Percentiles rank a stretch among this genome's conserved stretches.
Conservation (phyloP, 2,797 vertebrate species). For the Hippoglossus hippoglossus region DNA sequence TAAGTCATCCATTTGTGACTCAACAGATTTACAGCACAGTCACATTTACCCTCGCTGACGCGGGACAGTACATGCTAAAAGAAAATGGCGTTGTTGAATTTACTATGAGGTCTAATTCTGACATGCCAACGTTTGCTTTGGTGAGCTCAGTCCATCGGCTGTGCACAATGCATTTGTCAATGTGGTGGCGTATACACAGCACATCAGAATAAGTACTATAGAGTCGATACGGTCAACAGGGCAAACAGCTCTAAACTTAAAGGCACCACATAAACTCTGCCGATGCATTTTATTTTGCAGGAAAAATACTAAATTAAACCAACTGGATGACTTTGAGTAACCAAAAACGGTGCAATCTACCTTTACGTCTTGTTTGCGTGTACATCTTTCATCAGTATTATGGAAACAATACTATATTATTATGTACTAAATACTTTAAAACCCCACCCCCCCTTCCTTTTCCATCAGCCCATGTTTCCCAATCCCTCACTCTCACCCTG, state of each 20-base stretch:
- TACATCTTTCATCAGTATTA: background rate
- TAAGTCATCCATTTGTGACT: conserved; percentile 9
- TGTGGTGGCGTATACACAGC: background rate
- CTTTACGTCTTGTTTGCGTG: background rate
- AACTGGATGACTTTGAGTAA: too few relatives aligned
- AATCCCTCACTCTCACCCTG: conserved; percentile 76
- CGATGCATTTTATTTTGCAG: too few relatives aligned
- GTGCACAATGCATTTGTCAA: background rate
- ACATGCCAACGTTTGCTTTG: conserved; percentile 2
- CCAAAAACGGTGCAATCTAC: too few relatives aligned
- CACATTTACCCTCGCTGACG: background rate
- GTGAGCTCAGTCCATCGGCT: conserved; percentile 10
- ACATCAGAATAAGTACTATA: too few relatives aligned
- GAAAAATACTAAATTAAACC: too few relatives aligned
- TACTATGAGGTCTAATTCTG: conserved; percentile 18
- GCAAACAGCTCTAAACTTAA: too few relatives aligned
- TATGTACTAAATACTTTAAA: background rate
- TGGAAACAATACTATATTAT: too few relatives aligned
- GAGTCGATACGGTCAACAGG: too few relatives aligned
- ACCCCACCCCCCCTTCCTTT: too few relatives aligned
- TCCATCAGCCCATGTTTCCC: background rate
- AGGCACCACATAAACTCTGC: too few relatives aligned
- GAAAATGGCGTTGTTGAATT: conserved; percentile 10
- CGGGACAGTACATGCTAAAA: background rate
- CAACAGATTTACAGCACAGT: background rate